These are phyloP conservation scores for Calcarius lapponicus DNA, from an alignment of 2,797 vertebrate genomes.

Conservation along the genomic window DNA sequence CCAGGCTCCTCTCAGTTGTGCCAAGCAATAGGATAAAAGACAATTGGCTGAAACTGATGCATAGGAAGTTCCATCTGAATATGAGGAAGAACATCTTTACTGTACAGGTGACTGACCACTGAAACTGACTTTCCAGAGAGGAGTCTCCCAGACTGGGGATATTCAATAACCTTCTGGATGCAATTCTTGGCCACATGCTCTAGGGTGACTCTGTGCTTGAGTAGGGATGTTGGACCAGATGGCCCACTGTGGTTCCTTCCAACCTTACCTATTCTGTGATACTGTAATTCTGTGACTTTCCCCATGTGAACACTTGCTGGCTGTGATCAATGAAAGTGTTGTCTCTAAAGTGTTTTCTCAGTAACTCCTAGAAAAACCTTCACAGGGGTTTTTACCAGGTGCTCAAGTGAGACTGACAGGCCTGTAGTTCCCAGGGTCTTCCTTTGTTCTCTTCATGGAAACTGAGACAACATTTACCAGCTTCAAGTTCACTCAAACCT, in stretches of 20 bases:
- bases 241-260: background rate
- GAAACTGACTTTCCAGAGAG: background rate
- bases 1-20: background rate
- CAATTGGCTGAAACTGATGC: background rate
- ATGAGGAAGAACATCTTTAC: background rate
- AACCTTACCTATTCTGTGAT: background rate
- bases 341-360: background rate
- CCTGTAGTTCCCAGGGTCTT: background rate
- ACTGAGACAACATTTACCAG: background rate
- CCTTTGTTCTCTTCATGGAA: background rate
- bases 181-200: background rate
- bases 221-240: background rate
- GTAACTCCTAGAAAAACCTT: background rate
- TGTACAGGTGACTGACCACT: background rate
- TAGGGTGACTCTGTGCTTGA: background rate
- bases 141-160: background rate
- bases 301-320: background rate
- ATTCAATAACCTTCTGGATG: background rate
- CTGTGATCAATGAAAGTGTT: background rate
- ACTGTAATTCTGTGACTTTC: background rate
- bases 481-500: background rate
- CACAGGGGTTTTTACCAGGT: background rate
- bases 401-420: background rate
- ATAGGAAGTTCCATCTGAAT: background rate
- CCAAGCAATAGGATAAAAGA: background rate